A percentile compares a stretch with the other conserved stretches of the same genome.
phyloP scores from a whole-genome alignment of 2,888 invertebrate genomes.

The Cataglyphis albicans region DNA sequence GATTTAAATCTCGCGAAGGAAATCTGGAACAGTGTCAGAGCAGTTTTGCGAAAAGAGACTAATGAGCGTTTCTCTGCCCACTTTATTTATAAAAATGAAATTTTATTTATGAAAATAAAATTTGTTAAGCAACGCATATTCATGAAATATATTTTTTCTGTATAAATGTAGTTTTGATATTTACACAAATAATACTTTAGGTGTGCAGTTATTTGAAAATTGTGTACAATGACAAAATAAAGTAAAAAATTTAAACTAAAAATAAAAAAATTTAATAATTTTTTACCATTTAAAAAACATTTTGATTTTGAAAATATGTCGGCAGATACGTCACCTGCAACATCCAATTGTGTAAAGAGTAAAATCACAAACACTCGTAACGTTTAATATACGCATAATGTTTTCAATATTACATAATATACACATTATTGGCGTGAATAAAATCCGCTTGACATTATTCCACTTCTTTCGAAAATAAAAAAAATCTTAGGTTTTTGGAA shows the following conservation, averaged over 20 bases:
- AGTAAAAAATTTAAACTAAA: neutral
- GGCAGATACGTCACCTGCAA: neutral
- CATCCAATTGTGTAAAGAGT: neutral
- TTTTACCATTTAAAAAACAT: neutral
- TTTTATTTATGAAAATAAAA: neutral
- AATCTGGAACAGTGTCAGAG: slow-evolving; percentile 39
- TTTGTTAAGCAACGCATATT: neutral
- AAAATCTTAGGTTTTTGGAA: slow-evolving; percentile 17
- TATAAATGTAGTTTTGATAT: neutral
- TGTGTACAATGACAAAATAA: neutral
- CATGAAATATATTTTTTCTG: neutral
- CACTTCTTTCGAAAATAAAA: slow-evolving; percentile 12
- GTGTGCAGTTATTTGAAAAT: slow-evolving; percentile 19
- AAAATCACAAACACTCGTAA: neutral
- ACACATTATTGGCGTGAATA: neutral
- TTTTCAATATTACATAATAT: neutral
- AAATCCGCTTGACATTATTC: slow-evolving; percentile 44
- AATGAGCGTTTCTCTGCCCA: neutral
- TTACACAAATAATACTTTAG: neutral
- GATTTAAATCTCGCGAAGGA: slow-evolving; percentile 20
- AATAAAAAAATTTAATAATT: slow-evolving; percentile 5
- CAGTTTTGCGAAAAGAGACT: slow-evolving; percentile 5
- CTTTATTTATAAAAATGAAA: neutral
- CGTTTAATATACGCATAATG: neutral
- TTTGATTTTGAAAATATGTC: slow-evolving; percentile 8